Evolutionary conservation across 2,797 vertebrate species (phyloP).

Genomic region (Eulemur mongoz): DNA sequence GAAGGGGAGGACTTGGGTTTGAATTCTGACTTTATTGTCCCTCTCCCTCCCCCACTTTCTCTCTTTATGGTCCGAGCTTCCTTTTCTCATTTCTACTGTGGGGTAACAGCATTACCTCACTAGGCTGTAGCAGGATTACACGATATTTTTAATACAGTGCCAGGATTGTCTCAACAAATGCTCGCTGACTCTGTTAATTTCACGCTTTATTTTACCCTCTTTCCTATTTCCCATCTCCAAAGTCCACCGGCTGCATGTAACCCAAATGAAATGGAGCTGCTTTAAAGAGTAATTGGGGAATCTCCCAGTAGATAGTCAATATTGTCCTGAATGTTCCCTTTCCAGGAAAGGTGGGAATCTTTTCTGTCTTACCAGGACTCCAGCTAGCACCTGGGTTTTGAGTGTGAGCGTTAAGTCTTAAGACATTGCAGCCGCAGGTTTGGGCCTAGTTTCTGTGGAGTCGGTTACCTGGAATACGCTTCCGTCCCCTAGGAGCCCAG

Average conservation of each 20-base stretch:
- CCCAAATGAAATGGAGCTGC: not conserved
- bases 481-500: not conserved
- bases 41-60: not conserved
- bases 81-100: not conserved
- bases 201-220: not conserved
- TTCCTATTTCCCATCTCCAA: not conserved
- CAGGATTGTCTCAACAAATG: not conserved
- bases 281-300: not conserved
- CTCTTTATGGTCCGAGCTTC: not conserved
- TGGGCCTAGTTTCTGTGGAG: not conserved
- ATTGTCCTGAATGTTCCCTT: not conserved
- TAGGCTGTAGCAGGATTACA: not conserved
- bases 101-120: not conserved
- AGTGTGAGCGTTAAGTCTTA: not conserved
- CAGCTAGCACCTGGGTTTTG: not conserved
- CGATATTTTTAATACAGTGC: not conserved
- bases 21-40: not conserved
- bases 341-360: not conserved
- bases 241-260: not conserved
- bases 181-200: not conserved
- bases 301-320: not conserved
- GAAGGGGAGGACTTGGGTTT: not conserved
- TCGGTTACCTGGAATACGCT: accelerated
- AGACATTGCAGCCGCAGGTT: not conserved
- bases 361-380: not conserved